Evolutionary conservation across 2,113 vertebrate species (phyloP).

Genomic region (Zosterops japonicus): DNA sequence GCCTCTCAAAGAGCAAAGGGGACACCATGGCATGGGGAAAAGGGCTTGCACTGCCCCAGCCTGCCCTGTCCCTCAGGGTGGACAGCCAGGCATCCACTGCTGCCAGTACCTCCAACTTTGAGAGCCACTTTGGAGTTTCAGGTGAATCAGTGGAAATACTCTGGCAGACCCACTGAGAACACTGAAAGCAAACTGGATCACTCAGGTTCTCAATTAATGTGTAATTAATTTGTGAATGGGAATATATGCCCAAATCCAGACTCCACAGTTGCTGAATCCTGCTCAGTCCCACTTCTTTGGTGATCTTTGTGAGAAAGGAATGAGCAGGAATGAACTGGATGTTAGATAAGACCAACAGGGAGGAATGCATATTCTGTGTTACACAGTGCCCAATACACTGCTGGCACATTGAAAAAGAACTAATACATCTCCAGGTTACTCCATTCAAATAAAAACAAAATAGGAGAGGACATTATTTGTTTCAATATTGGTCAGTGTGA

Average conservation of each 20-base stretch:
- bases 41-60: background rate
- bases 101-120: background rate
- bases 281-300: background rate
- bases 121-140: background rate
- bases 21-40: background rate
- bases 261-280: background rate
- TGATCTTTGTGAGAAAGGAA: background rate
- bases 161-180: background rate
- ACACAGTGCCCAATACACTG: background rate
- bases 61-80: background rate
- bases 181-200: background rate
- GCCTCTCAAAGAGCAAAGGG: background rate
- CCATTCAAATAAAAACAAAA: background rate
- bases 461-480: background rate
- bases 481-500: background rate
- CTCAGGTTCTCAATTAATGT: background rate
- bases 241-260: background rate
- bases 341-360: background rate
- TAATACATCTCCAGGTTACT: background rate
- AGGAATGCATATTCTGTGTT: background rate
- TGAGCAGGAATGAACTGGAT: background rate
- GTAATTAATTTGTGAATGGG: accelerated
- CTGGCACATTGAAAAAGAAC: background rate
- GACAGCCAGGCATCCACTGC: background rate
- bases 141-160: background rate